These are phyloP conservation scores for Anolis apletophallus DNA, from an alignment of 2,797 vertebrate genomes.

Conservation along the genomic window DNA sequence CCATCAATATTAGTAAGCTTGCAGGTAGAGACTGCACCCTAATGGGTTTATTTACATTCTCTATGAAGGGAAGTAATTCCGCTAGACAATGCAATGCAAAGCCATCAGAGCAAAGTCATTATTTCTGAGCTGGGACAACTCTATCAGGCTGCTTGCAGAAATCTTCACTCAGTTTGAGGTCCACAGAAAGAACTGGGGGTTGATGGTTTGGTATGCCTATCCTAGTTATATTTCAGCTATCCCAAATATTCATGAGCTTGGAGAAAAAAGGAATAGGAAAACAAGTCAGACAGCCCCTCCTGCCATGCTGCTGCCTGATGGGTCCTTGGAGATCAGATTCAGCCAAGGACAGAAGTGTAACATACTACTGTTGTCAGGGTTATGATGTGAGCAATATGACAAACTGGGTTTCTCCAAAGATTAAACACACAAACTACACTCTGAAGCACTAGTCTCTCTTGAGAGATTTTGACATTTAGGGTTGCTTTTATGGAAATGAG, in stretches of 20 bases:
- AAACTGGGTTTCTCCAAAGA: slow-evolving; percentile 47
- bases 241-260: slow-evolving; percentile 44
- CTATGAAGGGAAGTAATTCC: neutral
- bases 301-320: slow-evolving; percentile 38
- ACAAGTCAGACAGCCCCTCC: slow-evolving; percentile 42
- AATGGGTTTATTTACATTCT: neutral
- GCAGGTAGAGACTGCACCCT: neutral
- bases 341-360: slow-evolving; percentile 50
- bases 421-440: slow-evolving; percentile 15
- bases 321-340: slow-evolving; percentile 40
- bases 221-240: neutral
- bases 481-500: slow-evolving; percentile 10
- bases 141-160: slow-evolving; percentile 24
- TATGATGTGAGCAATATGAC: slow-evolving; percentile 47
- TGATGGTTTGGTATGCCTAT: neutral
- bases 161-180: neutral
- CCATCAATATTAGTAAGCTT: neutral
- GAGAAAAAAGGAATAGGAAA: slow-evolving; percentile 42
- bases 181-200: slow-evolving; percentile 40
- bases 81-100: neutral
- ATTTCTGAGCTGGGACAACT: slow-evolving; percentile 39
- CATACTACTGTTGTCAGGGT: slow-evolving; percentile 1
- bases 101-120: neutral
- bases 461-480: slow-evolving; percentile 40
- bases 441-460: slow-evolving; percentile 32